Percentiles rank a stretch among this genome's conserved stretches.
Evolutionary conservation across 2,113 vertebrate genomes (phyloP).

Genomic region (Cyprinus carpio): DNA sequence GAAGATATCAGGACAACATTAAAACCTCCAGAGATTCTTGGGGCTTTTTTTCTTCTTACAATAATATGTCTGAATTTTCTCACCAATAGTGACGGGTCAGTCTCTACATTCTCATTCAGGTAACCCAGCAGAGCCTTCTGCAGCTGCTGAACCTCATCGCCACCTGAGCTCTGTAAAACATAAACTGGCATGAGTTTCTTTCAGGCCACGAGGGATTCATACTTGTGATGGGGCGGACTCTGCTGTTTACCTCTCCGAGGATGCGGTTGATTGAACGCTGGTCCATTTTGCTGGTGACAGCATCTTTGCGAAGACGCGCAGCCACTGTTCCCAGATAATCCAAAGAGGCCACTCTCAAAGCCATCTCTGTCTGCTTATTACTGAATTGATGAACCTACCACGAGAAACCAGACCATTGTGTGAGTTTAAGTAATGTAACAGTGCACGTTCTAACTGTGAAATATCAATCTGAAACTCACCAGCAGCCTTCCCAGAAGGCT

Average conservation of each 20-base stretch:
- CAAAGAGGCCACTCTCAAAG: slow-evolving; percentile 94
- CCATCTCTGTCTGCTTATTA: slow-evolving; percentile 99
- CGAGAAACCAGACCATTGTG: neutral
- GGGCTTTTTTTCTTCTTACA: neutral
- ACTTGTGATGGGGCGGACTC: no score
- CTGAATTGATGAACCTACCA: slow-evolving; percentile 97
- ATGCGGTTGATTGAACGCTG: slow-evolving; percentile 94
- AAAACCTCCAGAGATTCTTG: neutral
- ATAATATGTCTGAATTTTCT: neutral
- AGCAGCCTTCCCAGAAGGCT: slow-evolving; percentile 94
- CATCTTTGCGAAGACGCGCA: slow-evolving; percentile 92
- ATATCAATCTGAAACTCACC: slow-evolving; percentile 75
- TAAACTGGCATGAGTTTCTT: neutral
- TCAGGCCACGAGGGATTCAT: neutral
- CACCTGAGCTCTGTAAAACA: slow-evolving; percentile 65
- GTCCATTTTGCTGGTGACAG: slow-evolving; percentile 98
- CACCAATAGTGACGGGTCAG: slow-evolving; percentile 92
- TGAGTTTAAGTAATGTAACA: neutral
- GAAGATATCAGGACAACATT: neutral
- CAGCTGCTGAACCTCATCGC: slow-evolving; percentile 94
- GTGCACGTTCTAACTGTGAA: neutral
- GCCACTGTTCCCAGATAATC: slow-evolving; percentile 98
- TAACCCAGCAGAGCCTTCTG: slow-evolving; percentile 97
- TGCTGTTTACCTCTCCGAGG: slow-evolving; percentile 81
- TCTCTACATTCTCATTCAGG: slow-evolving; percentile 92